A percentile compares a stretch with the other conserved stretches of the same genome.
These are phyloP conservation scores for Meteorus sp. DNA, from an alignment of 1,140 invertebrate genomes.

Conservation along the genomic window DNA sequence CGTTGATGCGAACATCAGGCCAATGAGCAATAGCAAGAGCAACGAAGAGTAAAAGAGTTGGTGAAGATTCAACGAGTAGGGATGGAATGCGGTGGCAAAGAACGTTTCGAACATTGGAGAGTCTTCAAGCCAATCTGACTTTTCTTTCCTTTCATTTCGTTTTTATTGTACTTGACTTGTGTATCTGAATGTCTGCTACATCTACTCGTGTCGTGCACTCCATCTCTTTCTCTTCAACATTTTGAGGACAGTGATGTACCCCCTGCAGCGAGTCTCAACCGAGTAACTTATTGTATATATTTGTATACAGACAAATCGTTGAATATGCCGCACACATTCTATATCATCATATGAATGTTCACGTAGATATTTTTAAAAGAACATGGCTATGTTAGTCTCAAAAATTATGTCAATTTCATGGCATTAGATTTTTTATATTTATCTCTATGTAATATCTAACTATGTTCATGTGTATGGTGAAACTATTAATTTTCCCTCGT, in stretches of 20 bases:
- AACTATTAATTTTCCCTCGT: too few relatives aligned
- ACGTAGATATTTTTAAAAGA: neutral
- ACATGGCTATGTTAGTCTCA: too few relatives aligned
- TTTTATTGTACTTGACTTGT: too few relatives aligned
- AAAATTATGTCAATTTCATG: too few relatives aligned
- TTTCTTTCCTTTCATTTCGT: neutral
- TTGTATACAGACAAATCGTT: neutral
- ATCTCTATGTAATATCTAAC: too few relatives aligned
- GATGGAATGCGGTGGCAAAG: slow-evolving; percentile 50
- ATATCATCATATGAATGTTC: neutral
- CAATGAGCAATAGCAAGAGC: slow-evolving; percentile 13
- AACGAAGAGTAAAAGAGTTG: slow-evolving; percentile 10
- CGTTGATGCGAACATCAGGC: neutral
- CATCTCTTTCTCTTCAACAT: neutral
- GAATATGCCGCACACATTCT: neutral
- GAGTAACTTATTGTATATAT: slow-evolving; percentile 29
- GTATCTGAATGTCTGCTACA: too few relatives aligned
- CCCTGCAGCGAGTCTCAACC: slow-evolving; percentile 44
- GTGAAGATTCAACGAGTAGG: slow-evolving; percentile 10
- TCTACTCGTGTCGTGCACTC: slow-evolving; percentile 5
- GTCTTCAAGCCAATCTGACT: slow-evolving; percentile 17
- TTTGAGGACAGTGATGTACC: slow-evolving; percentile 50
- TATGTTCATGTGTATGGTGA: too few relatives aligned
- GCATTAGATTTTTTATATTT: too few relatives aligned
- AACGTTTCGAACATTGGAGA: slow-evolving; percentile 9